Percentiles rank a stretch among this genome's conserved stretches.
phyloP scores from a whole-genome alignment of 1,140 invertebrate species.

The Sipha flava region DNA sequence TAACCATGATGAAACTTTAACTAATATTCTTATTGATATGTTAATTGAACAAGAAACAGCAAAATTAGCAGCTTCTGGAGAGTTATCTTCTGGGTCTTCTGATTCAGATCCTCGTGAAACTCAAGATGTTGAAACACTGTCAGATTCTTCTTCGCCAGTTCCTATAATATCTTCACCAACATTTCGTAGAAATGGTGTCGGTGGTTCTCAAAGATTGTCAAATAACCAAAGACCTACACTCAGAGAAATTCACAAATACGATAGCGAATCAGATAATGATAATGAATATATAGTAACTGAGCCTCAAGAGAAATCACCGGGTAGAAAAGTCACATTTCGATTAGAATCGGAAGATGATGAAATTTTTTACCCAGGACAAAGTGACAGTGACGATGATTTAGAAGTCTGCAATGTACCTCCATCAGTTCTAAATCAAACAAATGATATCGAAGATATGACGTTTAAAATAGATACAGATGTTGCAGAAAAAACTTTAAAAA shows the following conservation, averaged over 20 bases:
- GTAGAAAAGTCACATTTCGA: constrained; percentile 32
- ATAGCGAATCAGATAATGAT: constrained; percentile 26
- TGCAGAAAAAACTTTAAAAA: constrained; percentile 13
- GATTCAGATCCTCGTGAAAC: constrained; percentile 21
- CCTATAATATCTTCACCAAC: constrained; percentile 19
- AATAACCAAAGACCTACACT: constrained; percentile 36
- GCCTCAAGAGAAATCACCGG: background rate
- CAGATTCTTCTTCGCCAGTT: background rate
- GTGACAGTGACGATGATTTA: constrained; percentile 16
- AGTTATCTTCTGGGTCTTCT: constrained; percentile 15
- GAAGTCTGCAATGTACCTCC: background rate
- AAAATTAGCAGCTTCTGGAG: constrained; percentile 33
- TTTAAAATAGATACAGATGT: background rate
- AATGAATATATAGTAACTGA: constrained; percentile 23
- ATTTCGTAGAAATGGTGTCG: constrained; percentile 35
- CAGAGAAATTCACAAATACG: constrained; percentile 29
- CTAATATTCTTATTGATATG: constrained; percentile 36
- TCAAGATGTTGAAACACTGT: background rate
- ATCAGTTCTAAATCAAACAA: background rate
- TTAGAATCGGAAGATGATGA: constrained; percentile 33
- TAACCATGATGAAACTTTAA: constrained; percentile 35
- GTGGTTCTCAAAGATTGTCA: constrained; percentile 37
- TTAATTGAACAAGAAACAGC: constrained; percentile 38
- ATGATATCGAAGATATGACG: background rate
- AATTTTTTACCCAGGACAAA: constrained; percentile 27